A percentile compares a stretch with the other conserved stretches of the same genome.
Conservation (phyloP, 2,888 invertebrate genomes). For the Ommatoiulus sabulosus region DNA sequence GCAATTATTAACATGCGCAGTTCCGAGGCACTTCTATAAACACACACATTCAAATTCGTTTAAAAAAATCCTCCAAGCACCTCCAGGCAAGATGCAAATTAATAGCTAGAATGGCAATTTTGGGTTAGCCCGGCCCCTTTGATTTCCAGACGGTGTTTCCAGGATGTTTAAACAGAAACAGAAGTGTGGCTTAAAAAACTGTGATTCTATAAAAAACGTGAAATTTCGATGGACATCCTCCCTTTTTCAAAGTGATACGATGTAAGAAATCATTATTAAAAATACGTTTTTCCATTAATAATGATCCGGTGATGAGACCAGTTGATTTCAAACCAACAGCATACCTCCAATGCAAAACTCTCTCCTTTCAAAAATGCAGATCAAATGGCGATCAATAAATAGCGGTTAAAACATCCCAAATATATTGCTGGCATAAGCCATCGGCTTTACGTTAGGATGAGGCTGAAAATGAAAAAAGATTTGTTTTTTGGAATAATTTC, state of each 20-base stretch:
- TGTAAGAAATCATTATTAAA: slow-evolving; percentile 1
- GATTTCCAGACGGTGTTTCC: background rate
- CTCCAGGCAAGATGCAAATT: background rate
- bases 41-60: background rate
- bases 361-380: background rate
- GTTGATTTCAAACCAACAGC: background rate
- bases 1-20: slow-evolving; percentile 1
- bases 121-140: background rate
- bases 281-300: slow-evolving; percentile 22
- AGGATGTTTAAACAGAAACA: background rate
- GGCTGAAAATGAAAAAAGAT: slow-evolving; percentile 75
- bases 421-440: slow-evolving; percentile 94
- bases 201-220: background rate
- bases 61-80: background rate
- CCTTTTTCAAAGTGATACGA: background rate
- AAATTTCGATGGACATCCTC: background rate
- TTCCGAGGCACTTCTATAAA: background rate
- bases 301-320: background rate
- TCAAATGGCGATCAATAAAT: background rate
- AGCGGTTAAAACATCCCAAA: slow-evolving; percentile 79
- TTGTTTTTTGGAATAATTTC: background rate
- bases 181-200: background rate
- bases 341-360: background rate
- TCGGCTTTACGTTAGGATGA: slow-evolving; percentile 96
- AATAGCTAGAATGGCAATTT: background rate